phyloP scores from a whole-genome alignment of 2,797 vertebrate species.

The Darevskia mixta region DNA sequence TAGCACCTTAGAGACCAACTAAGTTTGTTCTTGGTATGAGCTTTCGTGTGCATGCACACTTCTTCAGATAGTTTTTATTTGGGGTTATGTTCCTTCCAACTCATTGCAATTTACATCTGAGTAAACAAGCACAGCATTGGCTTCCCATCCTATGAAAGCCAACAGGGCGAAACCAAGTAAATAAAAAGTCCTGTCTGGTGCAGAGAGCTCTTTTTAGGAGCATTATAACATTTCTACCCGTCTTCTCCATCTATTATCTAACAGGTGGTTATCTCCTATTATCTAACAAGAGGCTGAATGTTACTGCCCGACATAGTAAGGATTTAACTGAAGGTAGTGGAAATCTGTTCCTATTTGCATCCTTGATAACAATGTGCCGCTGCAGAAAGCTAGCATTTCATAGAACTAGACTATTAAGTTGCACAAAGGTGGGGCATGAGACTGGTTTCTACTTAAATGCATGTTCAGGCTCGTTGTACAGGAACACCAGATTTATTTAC shows the following conservation, averaged over 20 bases:
- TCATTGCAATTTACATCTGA: not conserved
- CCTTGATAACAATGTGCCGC: not conserved
- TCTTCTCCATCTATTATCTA: not conserved
- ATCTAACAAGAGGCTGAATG: not conserved
- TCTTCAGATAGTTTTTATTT: not conserved
- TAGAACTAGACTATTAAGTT: conserved; percentile 10
- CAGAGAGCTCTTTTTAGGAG: not conserved
- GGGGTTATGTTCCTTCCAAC: not conserved
- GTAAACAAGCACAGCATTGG: not conserved
- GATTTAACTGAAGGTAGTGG: not conserved
- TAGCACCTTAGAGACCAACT: no score
- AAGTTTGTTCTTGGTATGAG: no score
- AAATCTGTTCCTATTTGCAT: not conserved
- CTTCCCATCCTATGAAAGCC: not conserved
- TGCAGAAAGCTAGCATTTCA: not conserved
- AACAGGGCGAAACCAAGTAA: not conserved
- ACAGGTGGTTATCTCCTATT: not conserved
- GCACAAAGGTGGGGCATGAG: not conserved
- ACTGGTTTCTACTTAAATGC: conserved; percentile 5
- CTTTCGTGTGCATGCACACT: no score
- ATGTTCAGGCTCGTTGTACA: conserved; percentile 16
- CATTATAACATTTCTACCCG: not conserved
- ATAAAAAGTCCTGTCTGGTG: not conserved
- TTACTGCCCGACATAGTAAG: not conserved
- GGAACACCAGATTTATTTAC: not conserved